These are phyloP conservation scores for Philaenus spumarius DNA, from an alignment of 1,140 invertebrate species.

Conservation along the genomic window DNA sequence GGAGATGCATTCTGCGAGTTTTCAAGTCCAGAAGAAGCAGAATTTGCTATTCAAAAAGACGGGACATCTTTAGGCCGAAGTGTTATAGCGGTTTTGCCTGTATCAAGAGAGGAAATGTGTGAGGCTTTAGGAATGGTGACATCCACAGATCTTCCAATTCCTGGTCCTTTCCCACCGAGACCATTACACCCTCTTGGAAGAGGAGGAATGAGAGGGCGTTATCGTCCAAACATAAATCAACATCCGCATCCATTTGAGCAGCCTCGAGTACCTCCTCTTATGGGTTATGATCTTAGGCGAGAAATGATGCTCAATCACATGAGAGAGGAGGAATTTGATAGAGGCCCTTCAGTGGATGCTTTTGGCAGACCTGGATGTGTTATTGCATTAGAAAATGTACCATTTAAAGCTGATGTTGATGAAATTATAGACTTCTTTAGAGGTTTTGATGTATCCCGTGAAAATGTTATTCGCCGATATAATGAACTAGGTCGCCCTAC, in stretches of 20 bases:
- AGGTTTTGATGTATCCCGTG: conserved; percentile 62
- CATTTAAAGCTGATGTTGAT: conserved; percentile 73
- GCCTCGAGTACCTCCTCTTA: no score
- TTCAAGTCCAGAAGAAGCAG: conserved; percentile 55
- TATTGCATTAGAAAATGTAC: conserved; percentile 75
- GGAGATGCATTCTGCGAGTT: conserved; percentile 88
- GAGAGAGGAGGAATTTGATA: no score
- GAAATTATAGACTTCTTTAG: conserved; percentile 84
- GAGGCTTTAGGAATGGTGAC: conserved; percentile 37
- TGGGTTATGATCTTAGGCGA: no score
- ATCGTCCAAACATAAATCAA: no score
- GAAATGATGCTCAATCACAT: no score
- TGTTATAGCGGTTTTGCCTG: conserved; percentile 55
- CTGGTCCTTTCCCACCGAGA: not conserved
- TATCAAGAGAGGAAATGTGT: conserved; percentile 54
- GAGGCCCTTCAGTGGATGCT: conserved; percentile 31
- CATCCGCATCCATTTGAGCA: no score
- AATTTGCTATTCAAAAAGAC: conserved; percentile 59
- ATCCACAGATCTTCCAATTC: not conserved
- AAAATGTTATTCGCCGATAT: conserved; percentile 74
- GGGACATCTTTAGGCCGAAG: conserved; percentile 56
- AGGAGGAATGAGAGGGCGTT: not conserved
- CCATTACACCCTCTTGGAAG: not conserved
- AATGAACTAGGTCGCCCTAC: conserved; percentile 79
- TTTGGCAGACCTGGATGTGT: conserved; percentile 77